phyloP scores from a whole-genome alignment of 2,888 invertebrate species.

The Lycophotia porphyrea region DNA sequence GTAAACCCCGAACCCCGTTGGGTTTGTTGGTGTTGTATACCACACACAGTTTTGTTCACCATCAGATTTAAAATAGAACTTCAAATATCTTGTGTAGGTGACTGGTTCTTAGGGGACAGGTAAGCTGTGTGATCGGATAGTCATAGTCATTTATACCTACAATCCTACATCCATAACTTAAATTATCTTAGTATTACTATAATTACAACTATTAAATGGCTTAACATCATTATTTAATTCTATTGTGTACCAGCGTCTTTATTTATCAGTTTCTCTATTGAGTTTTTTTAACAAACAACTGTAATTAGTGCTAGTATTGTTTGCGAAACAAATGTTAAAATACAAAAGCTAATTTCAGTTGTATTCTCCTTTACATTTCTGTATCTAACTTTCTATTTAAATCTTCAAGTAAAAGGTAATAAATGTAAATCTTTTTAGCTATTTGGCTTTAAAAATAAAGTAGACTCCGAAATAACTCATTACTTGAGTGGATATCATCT shows the following conservation, averaged over 20 bases:
- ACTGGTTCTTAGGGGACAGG: neutral
- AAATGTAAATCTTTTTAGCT: constrained; percentile 59
- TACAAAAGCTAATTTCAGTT: constrained; percentile 15
- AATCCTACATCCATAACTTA: neutral
- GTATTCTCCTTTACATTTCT: constrained; percentile 17
- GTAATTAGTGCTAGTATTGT: constrained; percentile 4
- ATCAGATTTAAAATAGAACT: too few relatives aligned
- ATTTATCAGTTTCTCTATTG: neutral
- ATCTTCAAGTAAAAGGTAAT: constrained; percentile 31
- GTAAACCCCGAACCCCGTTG: too few relatives aligned
- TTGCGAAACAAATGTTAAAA: constrained; percentile 10
- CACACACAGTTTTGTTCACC: too few relatives aligned
- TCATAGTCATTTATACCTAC: neutral
- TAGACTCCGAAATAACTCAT: constrained; percentile 59
- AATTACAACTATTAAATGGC: neutral
- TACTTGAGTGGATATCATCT: constrained; percentile 61
- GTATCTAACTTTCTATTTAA: constrained; percentile 24
- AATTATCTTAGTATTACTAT: neutral
- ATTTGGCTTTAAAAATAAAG: constrained; percentile 54
- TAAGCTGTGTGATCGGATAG: neutral
- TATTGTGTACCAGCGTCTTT: neutral
- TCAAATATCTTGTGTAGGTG: too few relatives aligned
- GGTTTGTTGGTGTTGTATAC: too few relatives aligned
- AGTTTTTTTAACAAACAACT: neutral
- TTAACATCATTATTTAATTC: neutral